Evolutionary conservation across 2,113 vertebrate genomes (phyloP).

Genomic region (Piprites chloris): DNA sequence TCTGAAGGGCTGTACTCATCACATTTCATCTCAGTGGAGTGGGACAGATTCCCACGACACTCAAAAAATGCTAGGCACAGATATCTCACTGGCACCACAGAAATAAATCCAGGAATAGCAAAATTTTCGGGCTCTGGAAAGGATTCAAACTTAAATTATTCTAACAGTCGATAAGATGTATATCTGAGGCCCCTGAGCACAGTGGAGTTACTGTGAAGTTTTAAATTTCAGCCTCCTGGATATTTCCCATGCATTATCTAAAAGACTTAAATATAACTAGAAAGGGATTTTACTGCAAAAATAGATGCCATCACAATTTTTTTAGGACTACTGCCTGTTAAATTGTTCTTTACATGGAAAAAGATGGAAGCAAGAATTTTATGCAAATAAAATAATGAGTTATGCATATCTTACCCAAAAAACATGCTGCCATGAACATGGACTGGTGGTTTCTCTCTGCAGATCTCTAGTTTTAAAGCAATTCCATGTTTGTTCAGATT

Average conservation of each 20-base stretch:
- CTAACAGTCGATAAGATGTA: background rate
- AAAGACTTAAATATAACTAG: background rate
- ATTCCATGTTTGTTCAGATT: background rate
- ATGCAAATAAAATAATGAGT: background rate
- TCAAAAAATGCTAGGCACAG: background rate
- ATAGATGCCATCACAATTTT: background rate
- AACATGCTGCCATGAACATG: background rate
- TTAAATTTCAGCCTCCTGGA: background rate
- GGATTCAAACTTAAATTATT: conserved; percentile 15
- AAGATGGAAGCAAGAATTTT: background rate
- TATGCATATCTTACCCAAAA: background rate
- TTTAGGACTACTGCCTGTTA: background rate
- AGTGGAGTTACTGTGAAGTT: background rate
- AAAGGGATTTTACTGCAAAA: background rate
- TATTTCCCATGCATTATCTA: background rate
- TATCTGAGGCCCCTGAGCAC: background rate
- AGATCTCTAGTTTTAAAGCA: background rate
- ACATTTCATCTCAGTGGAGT: background rate
- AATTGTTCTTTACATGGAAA: background rate
- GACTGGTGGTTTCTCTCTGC: background rate
- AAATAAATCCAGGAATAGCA: conserved; percentile 7
- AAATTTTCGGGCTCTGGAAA: background rate
- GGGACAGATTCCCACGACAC: background rate
- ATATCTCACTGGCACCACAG: background rate
- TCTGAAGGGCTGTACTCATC: background rate